A percentile compares a stretch with the other conserved stretches of the same genome.
These are phyloP conservation scores for Bombus haemorrhoidalis DNA, from an alignment of 1,140 invertebrate genomes.

Conservation along the genomic window DNA sequence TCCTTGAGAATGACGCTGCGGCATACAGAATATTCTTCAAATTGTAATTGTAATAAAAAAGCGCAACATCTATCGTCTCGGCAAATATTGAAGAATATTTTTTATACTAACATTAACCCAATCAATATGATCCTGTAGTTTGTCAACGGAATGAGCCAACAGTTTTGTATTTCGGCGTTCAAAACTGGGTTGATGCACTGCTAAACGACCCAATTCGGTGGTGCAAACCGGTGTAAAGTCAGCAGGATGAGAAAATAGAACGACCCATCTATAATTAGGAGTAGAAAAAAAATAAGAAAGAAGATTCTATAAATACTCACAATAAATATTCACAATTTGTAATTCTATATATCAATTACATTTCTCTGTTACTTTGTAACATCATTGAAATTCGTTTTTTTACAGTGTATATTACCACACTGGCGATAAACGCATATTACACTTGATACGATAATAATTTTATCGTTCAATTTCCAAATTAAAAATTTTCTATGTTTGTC, in stretches of 20 bases:
- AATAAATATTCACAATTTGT: neutral
- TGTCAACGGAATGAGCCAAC: slow-evolving; percentile 94
- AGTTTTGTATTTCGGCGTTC: slow-evolving; percentile 91
- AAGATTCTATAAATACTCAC: neutral
- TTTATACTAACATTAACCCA: slow-evolving; percentile 88
- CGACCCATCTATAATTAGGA: slow-evolving; percentile 87
- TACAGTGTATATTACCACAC: neutral
- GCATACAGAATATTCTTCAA: neutral
- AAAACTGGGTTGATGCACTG: slow-evolving; percentile 90
- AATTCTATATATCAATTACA: neutral
- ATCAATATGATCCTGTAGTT: slow-evolving; percentile 88
- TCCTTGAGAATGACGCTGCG: neutral
- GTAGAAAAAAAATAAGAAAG: neutral
- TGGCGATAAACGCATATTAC: neutral
- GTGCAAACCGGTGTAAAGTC: slow-evolving; percentile 98
- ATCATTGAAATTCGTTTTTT: neutral
- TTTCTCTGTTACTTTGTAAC: neutral
- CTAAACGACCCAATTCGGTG: slow-evolving; percentile 92
- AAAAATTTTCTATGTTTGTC: neutral
- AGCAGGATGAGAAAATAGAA: slow-evolving; percentile 95
- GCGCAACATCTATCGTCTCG: neutral
- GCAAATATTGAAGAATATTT: neutral
- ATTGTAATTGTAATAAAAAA: neutral
- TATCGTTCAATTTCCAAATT: neutral
- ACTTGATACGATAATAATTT: neutral